Evolutionary conservation across 1,140 invertebrate genomes (phyloP), one percentile per base, ranked within the genome.

Genomic region (Heterodera schachtii): DNA sequence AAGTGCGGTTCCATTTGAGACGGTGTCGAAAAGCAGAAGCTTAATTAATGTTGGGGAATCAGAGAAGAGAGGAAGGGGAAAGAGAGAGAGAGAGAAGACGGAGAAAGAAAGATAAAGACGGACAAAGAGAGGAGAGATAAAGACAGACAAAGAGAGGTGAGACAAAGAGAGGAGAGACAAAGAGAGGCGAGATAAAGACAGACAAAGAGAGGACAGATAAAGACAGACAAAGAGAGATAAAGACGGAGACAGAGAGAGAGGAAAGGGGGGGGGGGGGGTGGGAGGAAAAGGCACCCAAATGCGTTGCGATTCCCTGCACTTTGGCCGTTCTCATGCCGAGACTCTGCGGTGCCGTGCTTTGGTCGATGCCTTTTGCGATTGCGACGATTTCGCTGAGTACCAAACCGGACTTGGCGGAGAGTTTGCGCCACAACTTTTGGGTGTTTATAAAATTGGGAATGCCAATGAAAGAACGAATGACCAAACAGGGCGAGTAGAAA

Each of bases 401-500:
- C 75, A 89, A 86, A n/a, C 87, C 84, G 13, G 84, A 87, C 75
- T 83, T 87, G 43, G 47, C 4, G 41, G 79, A 85, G 5, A 82
- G 73, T 60, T 83, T 41, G n/a, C 81, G 81, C 87, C 88, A 89
- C 16, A 60, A 60, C 57, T 60, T 60, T 60, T 60, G 57, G 57
- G 5, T 19, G 16, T 16, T 60, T 60, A 60, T 16, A 19, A 16
- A 19, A 49, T 49, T 49, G 47, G 47, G 4, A 49, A 49, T 49
- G n/a, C 9, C 4, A 49, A 49, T 49, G 47, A 49, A 9, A 49
- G 4, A 49, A 49, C 9, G 4, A 49, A 49, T 49, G 47, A 89
- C 82, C 16, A 89, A 75, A 71, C 88, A 89, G 41, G 88, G 88
- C 57, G 86, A 80, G 78, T 89, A 89, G 79, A 89, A 89, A 31